phyloP scores from a whole-genome alignment of 2,113 vertebrate genomes.

The Anoura caudifer region DNA sequence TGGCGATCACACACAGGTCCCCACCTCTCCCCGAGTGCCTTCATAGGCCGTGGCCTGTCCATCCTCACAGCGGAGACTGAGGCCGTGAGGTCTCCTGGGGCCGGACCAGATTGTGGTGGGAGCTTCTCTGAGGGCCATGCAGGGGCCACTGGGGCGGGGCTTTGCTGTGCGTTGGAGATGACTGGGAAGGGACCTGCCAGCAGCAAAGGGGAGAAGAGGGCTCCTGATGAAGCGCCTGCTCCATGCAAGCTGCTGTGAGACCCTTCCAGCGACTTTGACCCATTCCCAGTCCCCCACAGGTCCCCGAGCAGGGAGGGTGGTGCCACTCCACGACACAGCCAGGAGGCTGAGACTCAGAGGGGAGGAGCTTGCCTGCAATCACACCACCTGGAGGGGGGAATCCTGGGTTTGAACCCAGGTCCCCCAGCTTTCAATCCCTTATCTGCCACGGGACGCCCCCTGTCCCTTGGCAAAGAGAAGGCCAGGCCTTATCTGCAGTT shows the following conservation, averaged over 20 bases:
- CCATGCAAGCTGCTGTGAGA: accelerated
- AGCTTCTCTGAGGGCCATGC: neutral
- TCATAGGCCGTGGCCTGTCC: neutral
- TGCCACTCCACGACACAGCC: neutral
- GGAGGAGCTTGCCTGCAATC: neutral
- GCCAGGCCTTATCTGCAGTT: neutral
- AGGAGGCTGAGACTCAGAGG: neutral
- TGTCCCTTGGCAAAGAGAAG: neutral
- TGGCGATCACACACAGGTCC: neutral
- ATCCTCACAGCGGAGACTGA: accelerated
- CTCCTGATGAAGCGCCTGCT: neutral
- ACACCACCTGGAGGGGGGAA: neutral
- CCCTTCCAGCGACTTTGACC: neutral
- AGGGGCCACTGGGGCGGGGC: neutral
- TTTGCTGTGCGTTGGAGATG: neutral
- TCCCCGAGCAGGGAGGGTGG: too few species aligned
- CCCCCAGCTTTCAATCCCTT: neutral
- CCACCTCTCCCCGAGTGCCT: accelerated
- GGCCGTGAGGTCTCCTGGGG: neutral
- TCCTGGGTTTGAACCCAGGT: neutral
- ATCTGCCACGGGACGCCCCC: accelerated
- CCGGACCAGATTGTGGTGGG: neutral
- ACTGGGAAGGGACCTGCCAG: neutral
- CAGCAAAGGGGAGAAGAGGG: neutral
- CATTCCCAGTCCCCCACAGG: neutral